Conservation (phyloP, 2,888 invertebrate genomes). For the Stegophylla sp. region DNA sequence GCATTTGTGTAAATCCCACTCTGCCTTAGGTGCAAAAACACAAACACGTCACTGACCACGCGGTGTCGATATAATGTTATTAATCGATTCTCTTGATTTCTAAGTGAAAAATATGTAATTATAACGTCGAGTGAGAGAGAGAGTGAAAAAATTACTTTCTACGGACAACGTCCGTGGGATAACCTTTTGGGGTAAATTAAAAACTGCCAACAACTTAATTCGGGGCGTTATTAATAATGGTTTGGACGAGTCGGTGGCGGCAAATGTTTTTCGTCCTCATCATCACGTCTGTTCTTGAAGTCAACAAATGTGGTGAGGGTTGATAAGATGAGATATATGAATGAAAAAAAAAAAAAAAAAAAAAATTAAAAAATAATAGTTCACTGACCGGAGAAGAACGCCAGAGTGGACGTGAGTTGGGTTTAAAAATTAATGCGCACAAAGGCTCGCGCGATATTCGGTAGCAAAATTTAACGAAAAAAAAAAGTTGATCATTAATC, state of each 20-base stretch:
- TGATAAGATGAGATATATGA: slow-evolving; percentile 8
- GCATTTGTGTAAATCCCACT: no score
- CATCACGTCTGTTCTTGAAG: slow-evolving; percentile 21
- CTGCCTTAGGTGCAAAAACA: no score
- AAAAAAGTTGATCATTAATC: slow-evolving; percentile 41
- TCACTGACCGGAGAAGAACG: slow-evolving; percentile 21
- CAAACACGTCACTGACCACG: no score
- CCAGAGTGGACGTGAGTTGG: neutral
- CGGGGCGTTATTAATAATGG: slow-evolving; percentile 1
- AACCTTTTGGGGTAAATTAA: neutral
- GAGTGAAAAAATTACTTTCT: no score
- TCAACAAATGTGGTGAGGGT: neutral
- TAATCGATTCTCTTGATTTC: no score
- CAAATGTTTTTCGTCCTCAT: neutral
- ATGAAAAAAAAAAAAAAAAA: neutral
- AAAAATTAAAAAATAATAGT: neutral
- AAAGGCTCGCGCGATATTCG: neutral
- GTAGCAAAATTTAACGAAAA: slow-evolving; percentile 11
- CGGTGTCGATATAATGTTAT: no score
- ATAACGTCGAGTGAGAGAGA: no score
- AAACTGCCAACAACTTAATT: neutral
- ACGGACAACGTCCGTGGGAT: no score
- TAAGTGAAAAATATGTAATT: no score
- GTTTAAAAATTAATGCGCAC: slow-evolving; percentile 8
- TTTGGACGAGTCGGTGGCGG: neutral